Evolutionary conservation across 2,113 vertebrate genomes (phyloP).

Genomic region (Hemichromis elongatus): DNA sequence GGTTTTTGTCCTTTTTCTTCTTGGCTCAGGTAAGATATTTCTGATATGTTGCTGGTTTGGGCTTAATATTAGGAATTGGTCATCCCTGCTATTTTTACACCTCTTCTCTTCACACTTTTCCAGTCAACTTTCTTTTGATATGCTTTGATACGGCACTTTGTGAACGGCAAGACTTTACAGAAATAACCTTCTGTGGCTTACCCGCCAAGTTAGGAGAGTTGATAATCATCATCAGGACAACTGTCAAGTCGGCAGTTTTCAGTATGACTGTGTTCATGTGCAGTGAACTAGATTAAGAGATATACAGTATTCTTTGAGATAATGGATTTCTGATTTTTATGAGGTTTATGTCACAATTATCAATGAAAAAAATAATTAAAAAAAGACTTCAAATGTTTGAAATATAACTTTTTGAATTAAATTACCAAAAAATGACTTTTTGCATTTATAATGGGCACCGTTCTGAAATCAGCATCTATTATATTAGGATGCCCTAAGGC

Average conservation of each 20-base stretch:
- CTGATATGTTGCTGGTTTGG: too few relatives aligned
- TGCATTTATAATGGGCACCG: not conserved
- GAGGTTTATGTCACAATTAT: not conserved
- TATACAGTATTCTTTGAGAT: not conserved
- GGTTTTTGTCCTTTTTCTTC: too few relatives aligned
- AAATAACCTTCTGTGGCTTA: not conserved
- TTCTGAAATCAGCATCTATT: not conserved
- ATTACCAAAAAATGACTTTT: not conserved
- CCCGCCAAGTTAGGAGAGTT: not conserved
- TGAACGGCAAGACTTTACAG: not conserved
- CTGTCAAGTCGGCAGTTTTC: not conserved
- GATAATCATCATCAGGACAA: not conserved
- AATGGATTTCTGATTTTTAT: not conserved
- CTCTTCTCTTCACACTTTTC: not conserved
- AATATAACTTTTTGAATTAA: not conserved
- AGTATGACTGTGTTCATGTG: not conserved
- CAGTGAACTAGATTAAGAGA: not conserved
- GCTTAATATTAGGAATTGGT: too few relatives aligned
- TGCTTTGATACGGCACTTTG: not conserved
- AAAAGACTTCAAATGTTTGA: not conserved
- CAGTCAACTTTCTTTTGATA: not conserved
- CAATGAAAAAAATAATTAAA: fast-evolving
- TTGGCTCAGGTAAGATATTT: too few relatives aligned
- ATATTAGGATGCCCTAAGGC: not conserved
- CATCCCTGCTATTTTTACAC: not conserved